Base-by-base conservation (phyloP, 2,113 vertebrate genomes). In the Bombycilla garrulus region DNA sequence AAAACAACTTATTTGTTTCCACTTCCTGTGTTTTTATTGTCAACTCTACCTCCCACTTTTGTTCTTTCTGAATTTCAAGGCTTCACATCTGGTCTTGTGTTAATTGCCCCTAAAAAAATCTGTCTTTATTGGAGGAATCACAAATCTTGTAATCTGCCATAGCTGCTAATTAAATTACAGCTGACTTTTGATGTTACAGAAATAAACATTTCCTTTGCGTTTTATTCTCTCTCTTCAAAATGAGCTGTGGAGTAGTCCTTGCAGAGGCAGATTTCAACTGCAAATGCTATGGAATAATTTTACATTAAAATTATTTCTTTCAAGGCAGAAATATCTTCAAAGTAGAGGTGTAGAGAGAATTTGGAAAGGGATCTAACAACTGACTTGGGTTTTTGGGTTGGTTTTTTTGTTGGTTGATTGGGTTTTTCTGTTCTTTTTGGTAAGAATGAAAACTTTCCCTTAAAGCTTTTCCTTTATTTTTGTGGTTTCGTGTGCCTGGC, bases 151-250 rank as follows among this genome's bases (percentile, higher is more conserved):
- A 74, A 89, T 95, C 70, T 94, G 69, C 80, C 31, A 15, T 53
- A 94, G 86, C 81, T 95, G 78, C 77, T 95, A 95, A 95, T 97
- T 97, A 92, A 96, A 97, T 92, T 91, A 92, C 86, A 94, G 66
- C 58, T 85, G 81, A 92, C 66, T 93, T 79, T 35, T 88, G 58
- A 80, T 35, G 53, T 58, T 67, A 76, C 69, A 91, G 71, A 85
- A 95, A 88, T 72, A 90, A 93, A 77, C 64, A 73, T 91, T 93
- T 94, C 81, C 76, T 29, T 82, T 69, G 44, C 29, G 67, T 92
- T 93, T 88, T 24, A 56, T 77, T 78, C 53, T 70, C 61, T 80
- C 23, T 50, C 26, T 93, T 81, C 72, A 57, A 91, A 64, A 44
- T 21, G 48, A 53, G 50, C 45, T 12, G 21, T 58, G 77, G 90